Percentiles rank a stretch among this genome's conserved stretches.
Evolutionary conservation across 2,797 vertebrate genomes (phyloP).

Genomic region (Pristis pectinata): DNA sequence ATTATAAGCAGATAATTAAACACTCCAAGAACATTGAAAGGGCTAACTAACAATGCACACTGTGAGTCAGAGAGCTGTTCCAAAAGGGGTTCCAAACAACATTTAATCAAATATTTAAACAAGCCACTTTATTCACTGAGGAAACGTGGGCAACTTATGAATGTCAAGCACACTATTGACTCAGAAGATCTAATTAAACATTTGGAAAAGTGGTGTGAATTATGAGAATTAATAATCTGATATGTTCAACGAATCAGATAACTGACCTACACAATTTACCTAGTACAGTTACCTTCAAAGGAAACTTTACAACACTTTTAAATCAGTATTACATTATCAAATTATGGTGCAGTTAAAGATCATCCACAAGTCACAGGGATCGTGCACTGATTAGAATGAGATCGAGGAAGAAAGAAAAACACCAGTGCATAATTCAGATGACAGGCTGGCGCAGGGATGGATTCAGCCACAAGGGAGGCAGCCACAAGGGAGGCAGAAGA

Average conservation of each 20-base stretch:
- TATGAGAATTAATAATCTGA: background rate
- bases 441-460: background rate
- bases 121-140: background rate
- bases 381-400: background rate
- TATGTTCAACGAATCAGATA: background rate
- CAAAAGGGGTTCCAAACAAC: background rate
- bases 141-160: background rate
- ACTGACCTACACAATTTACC: background rate
- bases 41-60: background rate
- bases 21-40: background rate
- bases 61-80: background rate
- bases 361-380: background rate
- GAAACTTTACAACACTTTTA: background rate
- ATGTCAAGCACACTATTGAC: background rate
- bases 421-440: background rate
- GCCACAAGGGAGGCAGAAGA: background rate
- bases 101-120: background rate
- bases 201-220: background rate
- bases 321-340: background rate
- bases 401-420: background rate
- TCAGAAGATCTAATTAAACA: background rate
- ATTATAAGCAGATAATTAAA: slow-evolving; percentile 3
- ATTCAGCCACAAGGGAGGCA: background rate
- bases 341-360: background rate
- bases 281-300: background rate